These are phyloP conservation scores for Pimephales promelas DNA, from an alignment of 2,113 vertebrate genomes.

Conservation along the genomic window DNA sequence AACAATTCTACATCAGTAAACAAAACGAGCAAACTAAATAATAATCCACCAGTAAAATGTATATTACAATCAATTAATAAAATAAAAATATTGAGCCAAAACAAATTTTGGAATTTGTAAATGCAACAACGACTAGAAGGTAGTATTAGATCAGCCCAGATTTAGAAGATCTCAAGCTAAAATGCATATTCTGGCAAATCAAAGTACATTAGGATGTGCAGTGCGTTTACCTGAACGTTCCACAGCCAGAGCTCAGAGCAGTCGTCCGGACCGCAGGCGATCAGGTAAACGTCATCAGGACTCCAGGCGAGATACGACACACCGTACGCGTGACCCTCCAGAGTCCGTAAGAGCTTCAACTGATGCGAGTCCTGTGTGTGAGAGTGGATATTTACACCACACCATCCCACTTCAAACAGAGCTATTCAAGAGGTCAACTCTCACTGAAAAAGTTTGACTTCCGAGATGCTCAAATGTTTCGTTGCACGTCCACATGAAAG, in stretches of 20 bases:
- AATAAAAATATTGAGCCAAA: neutral
- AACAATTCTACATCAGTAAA: neutral
- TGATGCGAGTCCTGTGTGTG: constrained; percentile 89
- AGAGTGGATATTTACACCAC: neutral
- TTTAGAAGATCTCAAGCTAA: neutral
- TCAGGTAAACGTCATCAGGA: constrained; percentile 95
- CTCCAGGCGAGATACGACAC: constrained; percentile 99
- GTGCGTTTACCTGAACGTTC: constrained; percentile 88
- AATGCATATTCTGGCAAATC: neutral
- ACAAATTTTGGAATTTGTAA: no score
- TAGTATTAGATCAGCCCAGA: neutral
- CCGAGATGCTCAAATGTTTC: neutral
- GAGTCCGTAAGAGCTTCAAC: constrained; percentile 92
- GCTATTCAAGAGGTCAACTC: neutral
- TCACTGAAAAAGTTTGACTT: neutral
- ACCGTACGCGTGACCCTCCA: constrained; percentile 96
- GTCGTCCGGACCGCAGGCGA: constrained; percentile 98
- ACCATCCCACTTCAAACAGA: no score
- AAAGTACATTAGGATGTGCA: neutral
- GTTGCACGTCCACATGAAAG: neutral
- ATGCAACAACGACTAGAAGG: neutral
- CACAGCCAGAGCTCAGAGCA: constrained; percentile 99
- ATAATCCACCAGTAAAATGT: neutral
- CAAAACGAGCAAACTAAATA: neutral
- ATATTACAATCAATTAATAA: neutral